Conservation (phyloP, 2,113 vertebrate species). For the Corythornis vintsioides region DNA sequence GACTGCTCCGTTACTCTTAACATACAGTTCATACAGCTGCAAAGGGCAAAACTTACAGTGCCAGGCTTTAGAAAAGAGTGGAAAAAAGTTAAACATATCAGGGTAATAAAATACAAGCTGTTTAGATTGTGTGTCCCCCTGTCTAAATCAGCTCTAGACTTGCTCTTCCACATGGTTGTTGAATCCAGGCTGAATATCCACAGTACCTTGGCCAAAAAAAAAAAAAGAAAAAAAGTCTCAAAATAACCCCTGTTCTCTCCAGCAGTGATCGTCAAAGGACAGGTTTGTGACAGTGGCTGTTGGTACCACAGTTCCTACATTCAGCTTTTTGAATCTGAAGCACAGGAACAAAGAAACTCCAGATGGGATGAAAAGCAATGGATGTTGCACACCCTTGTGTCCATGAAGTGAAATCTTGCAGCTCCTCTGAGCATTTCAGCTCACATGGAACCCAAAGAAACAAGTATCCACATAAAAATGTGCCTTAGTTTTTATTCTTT, state of each 20-base stretch:
- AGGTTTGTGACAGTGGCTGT: rapidly evolving
- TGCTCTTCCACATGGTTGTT: neutral
- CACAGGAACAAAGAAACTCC: neutral
- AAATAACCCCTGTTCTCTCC: neutral
- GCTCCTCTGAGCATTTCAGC: neutral
- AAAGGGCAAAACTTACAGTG: conserved; percentile 28
- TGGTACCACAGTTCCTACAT: neutral
- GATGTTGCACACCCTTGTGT: neutral
- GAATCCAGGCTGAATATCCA: neutral
- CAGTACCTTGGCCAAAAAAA: neutral
- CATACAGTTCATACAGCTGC: conserved; percentile 40
- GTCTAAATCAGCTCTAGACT: neutral
- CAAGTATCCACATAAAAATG: neutral
- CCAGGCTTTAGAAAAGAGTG: conserved; percentile 13
- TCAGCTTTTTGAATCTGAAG: neutral
- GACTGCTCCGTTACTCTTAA: conserved; percentile 20
- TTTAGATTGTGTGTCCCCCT: neutral
- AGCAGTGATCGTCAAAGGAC: neutral
- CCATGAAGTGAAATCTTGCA: neutral
- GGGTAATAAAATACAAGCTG: conserved; percentile 20
- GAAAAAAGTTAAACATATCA: conserved; percentile 27
- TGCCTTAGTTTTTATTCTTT: neutral
- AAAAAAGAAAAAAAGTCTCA: neutral
- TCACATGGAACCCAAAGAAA: neutral
- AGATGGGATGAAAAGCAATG: rapidly evolving